Base-by-base conservation (phyloP, 2,797 vertebrate species). In the Esox masquinongy region DNA sequence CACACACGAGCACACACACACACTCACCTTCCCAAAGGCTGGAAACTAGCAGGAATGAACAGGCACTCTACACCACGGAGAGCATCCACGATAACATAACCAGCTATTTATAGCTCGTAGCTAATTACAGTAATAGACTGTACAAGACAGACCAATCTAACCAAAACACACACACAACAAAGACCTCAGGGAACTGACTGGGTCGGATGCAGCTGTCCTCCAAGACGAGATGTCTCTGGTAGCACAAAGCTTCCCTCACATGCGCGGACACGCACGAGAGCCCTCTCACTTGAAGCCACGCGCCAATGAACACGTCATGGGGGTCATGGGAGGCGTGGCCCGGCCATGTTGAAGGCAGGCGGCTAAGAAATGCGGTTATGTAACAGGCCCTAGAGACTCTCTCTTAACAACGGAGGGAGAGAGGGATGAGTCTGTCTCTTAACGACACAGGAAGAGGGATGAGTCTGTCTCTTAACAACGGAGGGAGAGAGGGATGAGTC, bases 331-430 rank as follows among this genome's bases (percentile, higher is more conserved):
- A 59, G n/a, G 22, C 22, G 11, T 4, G 73, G 17, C 17, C 81
- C 39, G 50, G 79, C 80, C 81, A 83, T 88, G 83, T 82, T 80
- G 84, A 85, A 88, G 88, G 83, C 89, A 89, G 87, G 91, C 88
- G 36, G 88, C 84, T 77, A 87, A 87, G 82, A 85, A 82, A 80
- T 68, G 31, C 56, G 34, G 59, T 93, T 90, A 90, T 81, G 76
- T 87, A 79, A 79, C 14, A 17, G 17, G 39, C 29, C 67, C 43
- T 78, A 67, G 43, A 43, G 34, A 26, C 34, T 8, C 83, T 80
- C 51, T 53, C 51, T 53, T 53, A 19, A 53, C 12, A 49, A 12
- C 14, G 9, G 12, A 49, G 49, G 14, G 49, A 50, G 49, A 16
- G 14, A 50, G 49, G 15, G 15, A 50, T 15, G 11, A 14, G 47